These are phyloP conservation scores for Dufourea novaeangliae DNA, from an alignment of 1,140 invertebrate species.

Conservation along the genomic window DNA sequence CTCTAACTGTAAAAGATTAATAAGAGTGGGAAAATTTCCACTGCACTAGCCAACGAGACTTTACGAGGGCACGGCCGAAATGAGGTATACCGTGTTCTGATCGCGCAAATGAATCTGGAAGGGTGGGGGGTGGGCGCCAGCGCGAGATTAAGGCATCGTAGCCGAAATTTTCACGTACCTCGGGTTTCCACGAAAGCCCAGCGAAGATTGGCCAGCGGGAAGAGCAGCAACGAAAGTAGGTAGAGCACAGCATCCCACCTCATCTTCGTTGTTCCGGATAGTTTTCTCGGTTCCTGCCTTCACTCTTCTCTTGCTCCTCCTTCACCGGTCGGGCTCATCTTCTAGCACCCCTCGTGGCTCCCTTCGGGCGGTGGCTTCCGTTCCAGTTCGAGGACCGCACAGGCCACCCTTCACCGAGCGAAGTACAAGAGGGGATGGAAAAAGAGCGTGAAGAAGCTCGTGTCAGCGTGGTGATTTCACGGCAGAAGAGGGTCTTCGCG, in stretches of 20 bases:
- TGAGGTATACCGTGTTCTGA: slow-evolving; percentile 3
- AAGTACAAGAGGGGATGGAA: neutral
- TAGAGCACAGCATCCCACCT: slow-evolving; percentile 70
- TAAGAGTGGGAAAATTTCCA: neutral
- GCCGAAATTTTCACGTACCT: slow-evolving; percentile 57
- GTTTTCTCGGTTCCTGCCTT: slow-evolving; percentile 31
- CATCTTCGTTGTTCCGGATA: slow-evolving; percentile 69
- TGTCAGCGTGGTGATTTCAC: slow-evolving; percentile 37
- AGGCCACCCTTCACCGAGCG: slow-evolving; percentile 9
- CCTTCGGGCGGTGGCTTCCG: slow-evolving; percentile 26
- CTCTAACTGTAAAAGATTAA: neutral
- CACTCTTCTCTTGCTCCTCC: slow-evolving; percentile 40
- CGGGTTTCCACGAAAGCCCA: slow-evolving; percentile 69
- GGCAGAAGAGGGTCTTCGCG: slow-evolving; percentile 59
- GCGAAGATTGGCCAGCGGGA: slow-evolving; percentile 67
- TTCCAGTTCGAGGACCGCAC: slow-evolving; percentile 19
- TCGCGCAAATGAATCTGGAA: slow-evolving; percentile 18
- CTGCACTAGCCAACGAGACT: too few species aligned
- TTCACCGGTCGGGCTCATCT: slow-evolving; percentile 51
- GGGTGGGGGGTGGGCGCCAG: too few species aligned
- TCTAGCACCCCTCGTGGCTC: slow-evolving; percentile 41
- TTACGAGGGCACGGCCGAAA: neutral
- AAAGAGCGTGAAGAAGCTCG: slow-evolving; percentile 27
- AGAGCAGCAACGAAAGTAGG: slow-evolving; percentile 65
- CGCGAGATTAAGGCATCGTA: neutral